Evolutionary conservation across 2,888 invertebrate species (phyloP).

Genomic region (Ctena decussata): DNA sequence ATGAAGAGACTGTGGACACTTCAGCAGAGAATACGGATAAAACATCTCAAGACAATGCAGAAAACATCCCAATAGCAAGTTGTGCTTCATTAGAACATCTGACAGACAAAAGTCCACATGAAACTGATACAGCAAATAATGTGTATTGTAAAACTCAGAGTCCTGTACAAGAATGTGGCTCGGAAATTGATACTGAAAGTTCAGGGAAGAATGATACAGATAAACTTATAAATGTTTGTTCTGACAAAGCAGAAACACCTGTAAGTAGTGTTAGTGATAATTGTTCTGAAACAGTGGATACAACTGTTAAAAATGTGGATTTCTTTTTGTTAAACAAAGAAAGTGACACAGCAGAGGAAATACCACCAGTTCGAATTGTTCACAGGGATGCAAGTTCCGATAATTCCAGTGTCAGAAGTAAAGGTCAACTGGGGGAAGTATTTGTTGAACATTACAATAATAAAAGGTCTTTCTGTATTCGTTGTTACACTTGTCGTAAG

Average conservation of each 20-base stretch:
- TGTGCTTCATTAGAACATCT: neutral
- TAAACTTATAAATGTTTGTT: neutral
- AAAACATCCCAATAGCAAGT: neutral
- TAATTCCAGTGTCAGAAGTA: constrained; percentile 45
- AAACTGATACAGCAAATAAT: neutral
- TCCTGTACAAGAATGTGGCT: neutral
- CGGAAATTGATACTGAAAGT: neutral
- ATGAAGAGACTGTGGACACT: neutral
- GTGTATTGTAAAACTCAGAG: neutral
- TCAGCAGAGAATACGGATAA: neutral
- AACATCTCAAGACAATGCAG: neutral
- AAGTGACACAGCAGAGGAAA: neutral
- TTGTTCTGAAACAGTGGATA: neutral
- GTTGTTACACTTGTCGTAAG: constrained; percentile 82
- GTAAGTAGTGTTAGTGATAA: neutral
- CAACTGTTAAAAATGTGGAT: neutral
- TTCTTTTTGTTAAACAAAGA: neutral
- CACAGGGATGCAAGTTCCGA: constrained; percentile 73
- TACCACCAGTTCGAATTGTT: constrained; percentile 39
- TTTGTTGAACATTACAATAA: constrained; percentile 78
- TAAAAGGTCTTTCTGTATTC: constrained; percentile 79
- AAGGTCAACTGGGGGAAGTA: constrained; percentile 76
- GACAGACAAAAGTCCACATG: neutral
- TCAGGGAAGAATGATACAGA: neutral
- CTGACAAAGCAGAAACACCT: neutral